phyloP scores from a whole-genome alignment of 2,888 invertebrate species.

The Teleiodes luculella region DNA sequence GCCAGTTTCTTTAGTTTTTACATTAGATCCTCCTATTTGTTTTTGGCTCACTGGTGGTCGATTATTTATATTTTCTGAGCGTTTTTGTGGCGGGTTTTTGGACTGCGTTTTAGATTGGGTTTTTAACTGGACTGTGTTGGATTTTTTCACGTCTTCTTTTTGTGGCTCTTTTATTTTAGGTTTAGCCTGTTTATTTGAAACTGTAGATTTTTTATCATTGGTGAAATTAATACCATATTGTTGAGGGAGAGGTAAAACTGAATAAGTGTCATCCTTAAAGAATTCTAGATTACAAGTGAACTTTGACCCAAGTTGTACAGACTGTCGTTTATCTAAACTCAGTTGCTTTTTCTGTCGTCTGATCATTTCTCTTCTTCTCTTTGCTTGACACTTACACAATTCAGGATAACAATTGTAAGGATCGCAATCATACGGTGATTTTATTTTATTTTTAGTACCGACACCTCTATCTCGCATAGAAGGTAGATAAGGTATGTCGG shows the following conservation, averaged over 20 bases:
- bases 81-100: background rate
- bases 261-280: constrained; percentile 15
- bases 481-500: background rate
- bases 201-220: background rate
- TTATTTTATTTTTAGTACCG: background rate
- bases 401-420: background rate
- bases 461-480: background rate
- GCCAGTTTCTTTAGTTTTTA: background rate
- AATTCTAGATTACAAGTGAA: constrained; percentile 21
- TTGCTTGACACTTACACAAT: background rate
- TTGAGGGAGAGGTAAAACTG: background rate
- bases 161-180: no score
- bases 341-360: background rate
- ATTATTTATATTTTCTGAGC: background rate
- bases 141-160: no score
- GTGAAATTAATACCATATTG: background rate
- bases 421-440: background rate
- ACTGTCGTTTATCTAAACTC: constrained; percentile 7
- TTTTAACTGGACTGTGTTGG: no score
- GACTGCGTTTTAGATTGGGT: no score
- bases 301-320: constrained; percentile 21
- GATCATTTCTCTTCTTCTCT: background rate
- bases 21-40: background rate
- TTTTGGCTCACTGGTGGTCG: background rate
- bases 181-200: no score